Base-by-base conservation (phyloP, 2,797 vertebrate genomes). In the Alca torda region DNA sequence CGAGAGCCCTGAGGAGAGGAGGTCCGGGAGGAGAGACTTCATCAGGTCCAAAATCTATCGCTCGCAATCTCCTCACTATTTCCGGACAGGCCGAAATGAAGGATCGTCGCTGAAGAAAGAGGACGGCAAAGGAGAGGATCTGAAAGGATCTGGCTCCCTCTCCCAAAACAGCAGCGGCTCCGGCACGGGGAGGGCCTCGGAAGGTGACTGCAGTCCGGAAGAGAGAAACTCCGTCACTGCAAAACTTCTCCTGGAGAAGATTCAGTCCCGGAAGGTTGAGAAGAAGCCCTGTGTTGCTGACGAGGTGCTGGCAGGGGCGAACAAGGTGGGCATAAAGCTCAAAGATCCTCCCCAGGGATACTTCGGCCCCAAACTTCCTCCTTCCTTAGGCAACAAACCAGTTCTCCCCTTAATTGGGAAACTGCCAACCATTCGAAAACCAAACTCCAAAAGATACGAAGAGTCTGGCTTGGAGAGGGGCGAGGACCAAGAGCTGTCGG, bases 271-370 rank as follows among this genome's bases (percentile, higher is more conserved):
- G 89, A 99, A 98, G 92, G 96, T 98, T 24, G 98, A 98, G 78
- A 98, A 98, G 95, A 98, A 98, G 63, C 91, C 97, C 17, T 97
- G 92, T 0, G 6, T 97, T 16, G 75, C 96, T 45, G 98, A 98
- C 0, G 98, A 99, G 56, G 97, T 98, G 94, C 95, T 98, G 79
- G 46, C 95, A 20, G 95, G 98, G 28, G 90, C 98, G 82, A 97
- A 83, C 92, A 99, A 99, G 96, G 96, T 98, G 45, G 99, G 99
- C 39, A 96, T 98, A 84, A 99, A 99, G 96, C 98, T 99, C 82
- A 99, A 99, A 94, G 99, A 99, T 94, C 99, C 99, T 53, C 99
- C 99, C 20, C 99, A 99, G 95, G 99, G 99, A 57, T 99, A 99
- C 96, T 99, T 99, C 70, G 99, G 99, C 60, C 99, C 99, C 10